Evolutionary conservation across 2,113 vertebrate species (phyloP).

Genomic region (Pelvicachromis taeniatus): DNA sequence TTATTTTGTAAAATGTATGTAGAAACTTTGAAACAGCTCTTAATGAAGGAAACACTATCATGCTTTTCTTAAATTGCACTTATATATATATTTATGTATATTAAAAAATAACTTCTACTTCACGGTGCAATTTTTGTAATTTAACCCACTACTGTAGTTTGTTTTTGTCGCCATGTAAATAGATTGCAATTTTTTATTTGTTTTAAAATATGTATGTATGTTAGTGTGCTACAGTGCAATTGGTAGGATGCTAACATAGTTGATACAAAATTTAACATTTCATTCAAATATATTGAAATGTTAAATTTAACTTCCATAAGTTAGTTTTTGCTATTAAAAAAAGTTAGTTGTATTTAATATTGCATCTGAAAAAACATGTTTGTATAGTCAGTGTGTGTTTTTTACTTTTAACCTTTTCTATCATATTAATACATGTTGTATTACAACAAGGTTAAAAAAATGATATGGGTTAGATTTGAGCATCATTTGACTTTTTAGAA

Average conservation of each 20-base stretch:
- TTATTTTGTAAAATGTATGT: not conserved
- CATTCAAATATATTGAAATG: not conserved
- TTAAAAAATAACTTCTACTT: not conserved
- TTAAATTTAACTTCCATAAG: not conserved
- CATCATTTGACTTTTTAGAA: not conserved
- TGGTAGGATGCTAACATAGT: not conserved
- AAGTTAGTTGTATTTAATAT: not conserved
- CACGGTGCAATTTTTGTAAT: not conserved
- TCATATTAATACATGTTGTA: not conserved
- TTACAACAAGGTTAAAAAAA: not conserved
- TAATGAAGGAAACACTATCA: not conserved
- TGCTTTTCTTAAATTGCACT: not conserved
- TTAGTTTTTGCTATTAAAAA: not conserved
- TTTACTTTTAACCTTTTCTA: not conserved
- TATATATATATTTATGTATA: not conserved
- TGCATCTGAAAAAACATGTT: not conserved
- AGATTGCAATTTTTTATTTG: not conserved
- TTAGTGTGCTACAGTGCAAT: not conserved
- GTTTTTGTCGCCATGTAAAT: not conserved
- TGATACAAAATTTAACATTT: not conserved
- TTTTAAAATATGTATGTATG: not conserved
- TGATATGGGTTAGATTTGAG: not conserved
- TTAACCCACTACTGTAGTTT: not conserved
- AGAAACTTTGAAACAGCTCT: accelerated
- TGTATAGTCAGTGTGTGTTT: not conserved